A percentile compares a stretch with the other conserved stretches of the same genome.
Evolutionary conservation across 2,888 invertebrate genomes (phyloP).

Genomic region (Drosophila atripex): DNA sequence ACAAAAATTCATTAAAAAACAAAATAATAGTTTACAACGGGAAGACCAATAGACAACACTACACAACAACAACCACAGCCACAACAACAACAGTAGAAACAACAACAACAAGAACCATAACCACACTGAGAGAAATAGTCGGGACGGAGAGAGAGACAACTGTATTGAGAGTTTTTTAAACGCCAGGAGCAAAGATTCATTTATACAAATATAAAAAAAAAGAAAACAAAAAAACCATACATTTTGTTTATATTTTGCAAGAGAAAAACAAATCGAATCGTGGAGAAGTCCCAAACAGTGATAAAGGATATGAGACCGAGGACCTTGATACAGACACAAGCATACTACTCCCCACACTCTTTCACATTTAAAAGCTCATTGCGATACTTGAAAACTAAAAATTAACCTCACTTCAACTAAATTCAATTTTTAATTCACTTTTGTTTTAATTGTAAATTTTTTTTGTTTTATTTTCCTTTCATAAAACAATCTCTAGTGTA

Average conservation of each 20-base stretch:
- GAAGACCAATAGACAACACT: slow-evolving; percentile 47
- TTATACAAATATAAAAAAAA: slow-evolving; percentile 63
- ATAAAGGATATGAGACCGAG: slow-evolving; percentile 1
- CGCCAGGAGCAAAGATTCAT: slow-evolving; percentile 71
- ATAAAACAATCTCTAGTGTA: not conserved
- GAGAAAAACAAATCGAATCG: slow-evolving; percentile 54
- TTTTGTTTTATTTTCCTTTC: not conserved
- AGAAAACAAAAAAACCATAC: slow-evolving; percentile 52
- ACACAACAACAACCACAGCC: slow-evolving; percentile 13
- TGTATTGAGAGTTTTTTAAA: slow-evolving; percentile 61
- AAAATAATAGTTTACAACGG: slow-evolving; percentile 62
- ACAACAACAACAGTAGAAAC: slow-evolving; percentile 15
- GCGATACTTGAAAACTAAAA: not conserved
- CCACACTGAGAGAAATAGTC: slow-evolving; percentile 31
- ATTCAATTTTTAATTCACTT: not conserved
- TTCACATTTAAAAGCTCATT: slow-evolving; percentile 6
- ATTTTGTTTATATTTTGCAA: slow-evolving; percentile 59
- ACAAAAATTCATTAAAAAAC: slow-evolving; percentile 34
- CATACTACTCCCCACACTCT: slow-evolving; percentile 27
- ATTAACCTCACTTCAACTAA: slow-evolving; percentile 1
- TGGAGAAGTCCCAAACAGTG: slow-evolving; percentile 25
- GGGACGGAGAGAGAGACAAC: slow-evolving; percentile 54
- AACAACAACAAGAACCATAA: slow-evolving; percentile 13
- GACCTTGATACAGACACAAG: slow-evolving; percentile 28
- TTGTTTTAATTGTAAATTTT: not conserved